Conservation (phyloP, 2,888 invertebrate species). For the Torymus auratus region DNA sequence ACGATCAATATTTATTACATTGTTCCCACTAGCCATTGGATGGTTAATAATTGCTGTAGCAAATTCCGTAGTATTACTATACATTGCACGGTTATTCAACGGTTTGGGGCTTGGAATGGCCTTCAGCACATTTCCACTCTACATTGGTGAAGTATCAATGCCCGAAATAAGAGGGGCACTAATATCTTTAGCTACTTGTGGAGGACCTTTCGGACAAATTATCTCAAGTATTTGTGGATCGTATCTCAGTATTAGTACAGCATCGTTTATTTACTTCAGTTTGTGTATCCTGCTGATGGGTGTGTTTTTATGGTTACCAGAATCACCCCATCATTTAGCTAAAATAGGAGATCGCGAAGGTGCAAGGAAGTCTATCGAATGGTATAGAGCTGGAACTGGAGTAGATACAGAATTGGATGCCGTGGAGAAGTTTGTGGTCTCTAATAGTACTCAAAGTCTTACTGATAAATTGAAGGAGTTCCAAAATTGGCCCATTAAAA, state of each 20-base stretch:
- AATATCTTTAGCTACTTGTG: conserved; percentile 67
- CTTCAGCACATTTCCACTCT: conserved; percentile 66
- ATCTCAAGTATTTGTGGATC: conserved; percentile 67
- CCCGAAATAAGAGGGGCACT: conserved; percentile 70
- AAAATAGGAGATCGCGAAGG: conserved; percentile 20
- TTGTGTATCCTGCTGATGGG: conserved; percentile 63
- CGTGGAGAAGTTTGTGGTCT: conserved; percentile 41
- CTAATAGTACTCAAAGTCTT: conserved; percentile 6
- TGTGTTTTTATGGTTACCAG: conserved; percentile 67
- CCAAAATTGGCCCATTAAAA: conserved; percentile 36
- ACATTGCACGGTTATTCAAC: conserved; percentile 60
- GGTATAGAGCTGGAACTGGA: conserved; percentile 48
- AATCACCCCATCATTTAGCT: conserved; percentile 67
- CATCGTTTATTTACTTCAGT: conserved; percentile 65
- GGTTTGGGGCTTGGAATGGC: conserved; percentile 67
- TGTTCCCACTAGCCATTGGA: conserved; percentile 61
- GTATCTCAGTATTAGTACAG: conserved; percentile 64
- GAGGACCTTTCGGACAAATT: conserved; percentile 67
- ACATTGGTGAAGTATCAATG: conserved; percentile 67
- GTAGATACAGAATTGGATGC: conserved; percentile 49
- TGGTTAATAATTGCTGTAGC: conserved; percentile 63
- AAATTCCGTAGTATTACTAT: conserved; percentile 62
- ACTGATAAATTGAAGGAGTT: conserved; percentile 32
- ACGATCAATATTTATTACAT: conserved; percentile 60
- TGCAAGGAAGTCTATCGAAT: conserved; percentile 44